phyloP scores from a whole-genome alignment of 2,113 vertebrate genomes.

The Phyllostomus hastatus region DNA sequence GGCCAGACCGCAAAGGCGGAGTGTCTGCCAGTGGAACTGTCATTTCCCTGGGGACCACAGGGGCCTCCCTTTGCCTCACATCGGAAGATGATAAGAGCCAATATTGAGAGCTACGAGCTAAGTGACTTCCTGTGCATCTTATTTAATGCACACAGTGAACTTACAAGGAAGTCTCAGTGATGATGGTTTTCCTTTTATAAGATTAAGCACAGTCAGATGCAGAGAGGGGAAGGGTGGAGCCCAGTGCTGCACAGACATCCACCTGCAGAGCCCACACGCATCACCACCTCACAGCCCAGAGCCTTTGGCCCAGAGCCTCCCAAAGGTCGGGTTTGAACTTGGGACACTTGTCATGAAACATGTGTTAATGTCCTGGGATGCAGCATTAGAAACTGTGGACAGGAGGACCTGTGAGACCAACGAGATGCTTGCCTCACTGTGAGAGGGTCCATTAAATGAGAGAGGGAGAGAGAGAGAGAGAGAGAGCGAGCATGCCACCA shows the following conservation, averaged over 20 bases:
- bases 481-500: background rate
- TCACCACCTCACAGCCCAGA: too few relatives aligned
- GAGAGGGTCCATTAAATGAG: background rate
- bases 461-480: too few relatives aligned
- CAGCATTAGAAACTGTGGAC: background rate
- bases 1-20: background rate
- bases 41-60: background rate
- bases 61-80: background rate
- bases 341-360: background rate
- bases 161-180: background rate
- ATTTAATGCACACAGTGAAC: background rate
- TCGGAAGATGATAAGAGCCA: background rate
- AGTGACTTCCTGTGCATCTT: background rate
- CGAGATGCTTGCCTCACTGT: background rate
- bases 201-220: background rate
- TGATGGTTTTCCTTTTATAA: background rate
- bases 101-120: background rate
- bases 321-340: background rate
- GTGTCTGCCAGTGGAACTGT: background rate
- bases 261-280: rapidly evolving
- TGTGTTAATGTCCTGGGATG: background rate
- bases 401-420: background rate
- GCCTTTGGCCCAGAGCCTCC: background rate
- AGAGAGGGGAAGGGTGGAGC: background rate
- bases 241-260: rapidly evolving